Conservation (phyloP, 2,888 invertebrate species). For the Tipula vernalis region DNA sequence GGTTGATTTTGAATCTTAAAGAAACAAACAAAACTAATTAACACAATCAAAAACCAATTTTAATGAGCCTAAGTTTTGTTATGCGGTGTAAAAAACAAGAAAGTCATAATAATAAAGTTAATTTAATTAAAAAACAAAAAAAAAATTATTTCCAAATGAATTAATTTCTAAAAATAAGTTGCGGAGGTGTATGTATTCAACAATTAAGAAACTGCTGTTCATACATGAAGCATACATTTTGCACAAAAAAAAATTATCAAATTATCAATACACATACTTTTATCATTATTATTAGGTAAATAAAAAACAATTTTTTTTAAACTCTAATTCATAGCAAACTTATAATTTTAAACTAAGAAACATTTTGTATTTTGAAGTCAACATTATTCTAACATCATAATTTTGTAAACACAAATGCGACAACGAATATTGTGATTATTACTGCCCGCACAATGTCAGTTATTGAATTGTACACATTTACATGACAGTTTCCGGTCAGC, state of each 20-base stretch:
- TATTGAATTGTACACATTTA: background rate
- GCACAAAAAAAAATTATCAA: no score
- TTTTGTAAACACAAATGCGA: no score
- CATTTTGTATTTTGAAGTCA: no score
- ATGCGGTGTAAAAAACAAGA: background rate
- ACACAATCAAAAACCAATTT: background rate
- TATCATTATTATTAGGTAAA: no score
- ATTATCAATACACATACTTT: background rate
- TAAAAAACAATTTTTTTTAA: background rate
- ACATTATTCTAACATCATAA: no score
- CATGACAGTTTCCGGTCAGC: background rate
- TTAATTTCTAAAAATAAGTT: background rate
- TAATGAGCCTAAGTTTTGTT: background rate
- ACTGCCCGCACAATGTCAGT: background rate
- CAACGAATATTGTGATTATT: no score
- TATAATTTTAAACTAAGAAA: background rate
- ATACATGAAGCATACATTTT: background rate
- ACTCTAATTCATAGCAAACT: background rate
- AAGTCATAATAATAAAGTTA: background rate
- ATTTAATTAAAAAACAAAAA: background rate
- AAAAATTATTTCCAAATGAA: background rate
- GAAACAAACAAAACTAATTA: slow-evolving; percentile 11
- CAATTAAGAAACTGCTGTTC: background rate
- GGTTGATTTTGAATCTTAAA: slow-evolving; percentile 25
- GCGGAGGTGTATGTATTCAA: background rate